Evolutionary conservation across 1,140 invertebrate genomes (phyloP).

Genomic region (Thereuonema tuberculata): DNA sequence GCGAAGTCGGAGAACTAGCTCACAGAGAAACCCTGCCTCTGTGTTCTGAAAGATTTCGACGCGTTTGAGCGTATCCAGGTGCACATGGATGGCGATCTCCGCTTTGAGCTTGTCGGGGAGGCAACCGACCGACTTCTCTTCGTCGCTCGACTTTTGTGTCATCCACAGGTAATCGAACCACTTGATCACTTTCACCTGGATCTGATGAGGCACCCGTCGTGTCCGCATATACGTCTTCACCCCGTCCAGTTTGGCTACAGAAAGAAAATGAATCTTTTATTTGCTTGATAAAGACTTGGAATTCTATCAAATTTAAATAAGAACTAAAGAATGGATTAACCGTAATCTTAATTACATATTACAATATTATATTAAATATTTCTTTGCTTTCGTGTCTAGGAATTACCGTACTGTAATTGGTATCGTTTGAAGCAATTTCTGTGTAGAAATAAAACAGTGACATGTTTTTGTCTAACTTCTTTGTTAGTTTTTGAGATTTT

Average conservation of each 20-base stretch:
- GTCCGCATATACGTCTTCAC: conserved; percentile 98
- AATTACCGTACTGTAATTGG: no score
- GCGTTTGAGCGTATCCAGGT: conserved; percentile 91
- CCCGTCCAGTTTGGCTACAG: conserved; percentile 89
- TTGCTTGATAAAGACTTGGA: no score
- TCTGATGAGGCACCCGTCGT: conserved; percentile 80
- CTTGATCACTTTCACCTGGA: conserved; percentile 96
- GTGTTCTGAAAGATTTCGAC: conserved; percentile 99
- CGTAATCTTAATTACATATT: no score
- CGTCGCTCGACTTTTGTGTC: conserved; percentile 95
- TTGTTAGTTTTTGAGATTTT: no score
- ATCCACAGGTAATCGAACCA: conserved; percentile 99
- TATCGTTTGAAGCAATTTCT: no score
- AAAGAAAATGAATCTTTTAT: no score
- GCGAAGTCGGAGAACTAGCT: conserved; percentile 80
- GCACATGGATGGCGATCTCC: conserved; percentile 97
- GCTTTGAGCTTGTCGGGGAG: conserved; percentile 95
- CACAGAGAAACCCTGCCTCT: conserved; percentile 94
- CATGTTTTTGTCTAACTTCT: no score
- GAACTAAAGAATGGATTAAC: no score
- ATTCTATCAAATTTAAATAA: no score
- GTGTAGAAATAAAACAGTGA: no score
- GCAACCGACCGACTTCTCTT: conserved; percentile 87
- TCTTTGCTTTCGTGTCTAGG: no score
- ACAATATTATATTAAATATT: no score